Percentiles rank a stretch among this genome's conserved stretches.
Conservation (phyloP, 30 jellyfish, hydroid and myxozoan species). For the Mastigias papua region DNA sequence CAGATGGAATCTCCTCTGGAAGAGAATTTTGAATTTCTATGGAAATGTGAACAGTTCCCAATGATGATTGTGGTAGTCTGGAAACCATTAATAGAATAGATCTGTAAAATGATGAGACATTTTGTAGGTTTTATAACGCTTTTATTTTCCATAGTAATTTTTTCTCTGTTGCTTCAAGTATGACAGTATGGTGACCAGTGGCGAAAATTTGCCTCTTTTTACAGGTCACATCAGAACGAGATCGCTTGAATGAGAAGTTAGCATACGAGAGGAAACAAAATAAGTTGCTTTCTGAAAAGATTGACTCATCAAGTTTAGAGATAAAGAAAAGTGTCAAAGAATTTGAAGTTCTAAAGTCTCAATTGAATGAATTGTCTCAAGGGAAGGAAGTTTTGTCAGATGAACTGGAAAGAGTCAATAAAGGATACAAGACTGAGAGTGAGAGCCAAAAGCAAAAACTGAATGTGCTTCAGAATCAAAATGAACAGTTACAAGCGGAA, state of each 20-base stretch:
- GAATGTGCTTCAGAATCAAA: slow-evolving; percentile 18
- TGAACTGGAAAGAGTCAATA: slow-evolving; percentile 22
- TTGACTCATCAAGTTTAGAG: slow-evolving; percentile 41
- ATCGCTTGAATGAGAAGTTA: slow-evolving; percentile 49
- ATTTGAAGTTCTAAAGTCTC: slow-evolving; percentile 45
- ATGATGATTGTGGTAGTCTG: too few species aligned
- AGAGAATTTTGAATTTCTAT: too few species aligned
- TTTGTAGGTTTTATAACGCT: too few species aligned
- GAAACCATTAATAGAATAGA: too few species aligned
- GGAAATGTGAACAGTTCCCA: too few species aligned
- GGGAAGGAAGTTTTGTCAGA: slow-evolving; percentile 51
- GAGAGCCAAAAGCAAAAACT: slow-evolving; percentile 29
- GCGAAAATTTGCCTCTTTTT: not conserved
- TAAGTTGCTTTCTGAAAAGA: slow-evolving; percentile 29
- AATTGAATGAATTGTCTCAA: slow-evolving; percentile 22
- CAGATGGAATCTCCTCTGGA: too few species aligned
- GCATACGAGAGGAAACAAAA: slow-evolving; percentile 46
- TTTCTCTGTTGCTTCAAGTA: too few species aligned
- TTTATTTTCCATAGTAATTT: too few species aligned
- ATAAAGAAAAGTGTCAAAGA: slow-evolving; percentile 37
- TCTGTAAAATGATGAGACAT: too few species aligned
- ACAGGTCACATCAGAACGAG: slow-evolving; percentile 57
- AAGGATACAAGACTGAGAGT: slow-evolving; percentile 1
- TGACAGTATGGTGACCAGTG: too few species aligned
- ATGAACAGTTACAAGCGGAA: slow-evolving; percentile 32